A percentile compares a stretch with the other conserved stretches of the same genome.
phyloP scores from a whole-genome alignment of 2,113 vertebrate genomes.

The Furnarius figulus region DNA sequence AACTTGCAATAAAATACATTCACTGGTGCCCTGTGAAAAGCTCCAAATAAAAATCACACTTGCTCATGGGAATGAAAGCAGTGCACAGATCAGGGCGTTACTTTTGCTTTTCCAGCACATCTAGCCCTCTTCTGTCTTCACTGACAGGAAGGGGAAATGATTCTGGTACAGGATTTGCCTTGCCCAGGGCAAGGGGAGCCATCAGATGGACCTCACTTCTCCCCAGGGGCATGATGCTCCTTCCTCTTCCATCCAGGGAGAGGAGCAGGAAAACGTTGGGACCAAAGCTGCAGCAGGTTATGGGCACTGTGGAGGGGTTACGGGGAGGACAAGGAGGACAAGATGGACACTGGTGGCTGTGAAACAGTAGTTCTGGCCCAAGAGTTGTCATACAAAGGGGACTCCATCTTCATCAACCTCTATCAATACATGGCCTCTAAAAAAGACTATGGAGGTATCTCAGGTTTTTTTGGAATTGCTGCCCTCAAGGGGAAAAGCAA shows the following conservation, averaged over 20 bases:
- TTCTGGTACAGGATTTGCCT: background rate
- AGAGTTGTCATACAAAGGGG: background rate
- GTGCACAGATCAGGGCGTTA: accelerated
- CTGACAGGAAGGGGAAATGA: background rate
- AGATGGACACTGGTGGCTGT: background rate
- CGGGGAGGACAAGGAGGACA: background rate
- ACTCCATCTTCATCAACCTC: background rate
- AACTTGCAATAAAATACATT: background rate
- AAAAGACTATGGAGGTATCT: background rate
- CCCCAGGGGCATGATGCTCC: background rate
- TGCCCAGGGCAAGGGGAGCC: background rate
- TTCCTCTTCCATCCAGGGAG: background rate
- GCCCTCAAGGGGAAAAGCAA: background rate
- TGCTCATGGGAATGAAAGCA: background rate
- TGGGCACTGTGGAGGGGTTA: background rate
- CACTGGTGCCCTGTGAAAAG: background rate
- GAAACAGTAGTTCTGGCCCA: background rate
- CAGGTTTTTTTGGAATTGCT: background rate
- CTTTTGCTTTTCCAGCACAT: background rate
- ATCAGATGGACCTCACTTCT: background rate
- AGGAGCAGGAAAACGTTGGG: background rate
- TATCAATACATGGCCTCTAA: background rate
- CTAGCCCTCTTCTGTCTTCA: background rate
- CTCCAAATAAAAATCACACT: background rate
- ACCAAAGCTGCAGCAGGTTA: background rate